phyloP scores from a whole-genome alignment of 1,140 invertebrate genomes.

The Melitaea cinxia region DNA sequence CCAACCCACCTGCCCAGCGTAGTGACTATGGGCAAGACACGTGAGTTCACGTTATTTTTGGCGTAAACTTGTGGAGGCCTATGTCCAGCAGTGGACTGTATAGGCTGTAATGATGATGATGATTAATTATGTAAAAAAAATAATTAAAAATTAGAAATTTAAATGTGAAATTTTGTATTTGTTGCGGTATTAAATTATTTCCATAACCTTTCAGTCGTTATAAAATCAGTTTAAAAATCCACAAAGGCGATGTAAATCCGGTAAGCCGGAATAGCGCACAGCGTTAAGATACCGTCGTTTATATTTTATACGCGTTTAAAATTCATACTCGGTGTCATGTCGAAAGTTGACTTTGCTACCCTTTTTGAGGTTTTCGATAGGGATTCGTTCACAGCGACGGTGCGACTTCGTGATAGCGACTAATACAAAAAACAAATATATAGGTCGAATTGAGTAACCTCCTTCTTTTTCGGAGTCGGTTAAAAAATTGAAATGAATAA shows the following conservation, averaged over 20 bases:
- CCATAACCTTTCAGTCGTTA: neutral
- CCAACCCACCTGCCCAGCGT: too few relatives aligned
- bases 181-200: neutral
- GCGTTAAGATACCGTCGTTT: conserved; percentile 23
- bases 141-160: too few relatives aligned
- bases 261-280: conserved; percentile 18
- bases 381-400: neutral
- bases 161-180: too few relatives aligned
- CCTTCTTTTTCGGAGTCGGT: too few relatives aligned
- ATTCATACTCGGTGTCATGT: conserved; percentile 25
- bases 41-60: too few relatives aligned
- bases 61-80: too few relatives aligned
- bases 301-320: conserved; percentile 30
- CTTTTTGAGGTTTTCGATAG: conserved; percentile 19
- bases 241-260: conserved; percentile 9
- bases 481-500: too few relatives aligned
- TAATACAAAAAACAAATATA: neutral
- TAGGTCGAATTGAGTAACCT: too few relatives aligned
- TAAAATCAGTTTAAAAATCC: conserved; percentile 9
- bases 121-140: too few relatives aligned
- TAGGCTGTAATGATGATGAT: too few relatives aligned
- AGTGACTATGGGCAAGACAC: too few relatives aligned
- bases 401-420: neutral
- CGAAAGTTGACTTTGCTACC: conserved; percentile 15
- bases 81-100: too few relatives aligned